phyloP scores from a whole-genome alignment of 2,888 invertebrate species.

The Macrosiphum euphorbiae region DNA sequence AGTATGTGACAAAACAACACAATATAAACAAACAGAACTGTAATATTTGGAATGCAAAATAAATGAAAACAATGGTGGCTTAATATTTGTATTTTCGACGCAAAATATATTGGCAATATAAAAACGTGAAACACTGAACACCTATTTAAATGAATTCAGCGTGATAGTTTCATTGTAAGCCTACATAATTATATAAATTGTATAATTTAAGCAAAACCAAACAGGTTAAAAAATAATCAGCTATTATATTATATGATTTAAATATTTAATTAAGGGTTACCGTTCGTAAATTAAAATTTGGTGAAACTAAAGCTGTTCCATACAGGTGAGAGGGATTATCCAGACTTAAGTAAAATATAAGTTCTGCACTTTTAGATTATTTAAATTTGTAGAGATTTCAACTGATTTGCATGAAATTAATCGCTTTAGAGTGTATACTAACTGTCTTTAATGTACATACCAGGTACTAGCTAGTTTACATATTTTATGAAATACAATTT shows the following conservation, averaged over 20 bases:
- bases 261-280: background rate
- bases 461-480: background rate
- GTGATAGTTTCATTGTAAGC: background rate
- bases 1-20: background rate
- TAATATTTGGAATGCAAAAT: background rate
- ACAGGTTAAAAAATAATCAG: background rate
- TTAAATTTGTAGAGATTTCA: background rate
- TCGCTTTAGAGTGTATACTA: background rate
- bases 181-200: background rate
- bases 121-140: background rate
- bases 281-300: background rate
- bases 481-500: background rate
- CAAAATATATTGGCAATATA: background rate
- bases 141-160: background rate
- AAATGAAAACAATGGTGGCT: background rate
- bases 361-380: background rate
- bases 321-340: background rate
- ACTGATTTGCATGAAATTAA: background rate
- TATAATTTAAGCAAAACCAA: background rate
- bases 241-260: background rate
- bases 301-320: background rate
- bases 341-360: background rate
- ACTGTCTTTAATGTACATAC: background rate
- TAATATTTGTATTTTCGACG: background rate
- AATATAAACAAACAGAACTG: background rate